These are phyloP conservation scores for Micropterix aruncella DNA, from an alignment of 2,888 invertebrate species.

Conservation along the genomic window DNA sequence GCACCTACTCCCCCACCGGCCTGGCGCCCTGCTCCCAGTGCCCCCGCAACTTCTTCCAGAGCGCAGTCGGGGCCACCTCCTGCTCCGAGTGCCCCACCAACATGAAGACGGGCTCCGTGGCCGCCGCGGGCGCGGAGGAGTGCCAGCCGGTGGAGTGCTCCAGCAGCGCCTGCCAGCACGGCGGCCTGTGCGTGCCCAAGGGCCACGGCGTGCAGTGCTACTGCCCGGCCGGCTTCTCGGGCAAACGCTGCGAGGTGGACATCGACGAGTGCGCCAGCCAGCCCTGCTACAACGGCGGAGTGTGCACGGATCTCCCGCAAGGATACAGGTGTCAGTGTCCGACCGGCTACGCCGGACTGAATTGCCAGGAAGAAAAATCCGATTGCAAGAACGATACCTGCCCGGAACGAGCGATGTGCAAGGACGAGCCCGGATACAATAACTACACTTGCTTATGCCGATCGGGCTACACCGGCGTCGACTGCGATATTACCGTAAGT, in stretches of 20 bases:
- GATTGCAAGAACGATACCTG: slow-evolving; percentile 86
- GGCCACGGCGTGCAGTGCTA: slow-evolving; percentile 83
- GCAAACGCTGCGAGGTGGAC: slow-evolving; percentile 85
- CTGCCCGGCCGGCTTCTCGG: slow-evolving; percentile 90
- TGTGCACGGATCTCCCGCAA: slow-evolving; percentile 84
- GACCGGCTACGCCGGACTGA: slow-evolving; percentile 78
- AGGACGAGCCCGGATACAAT: slow-evolving; percentile 80
- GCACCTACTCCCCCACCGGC: slow-evolving; percentile 86
- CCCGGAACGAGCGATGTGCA: slow-evolving; percentile 93
- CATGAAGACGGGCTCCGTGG: slow-evolving; percentile 71
- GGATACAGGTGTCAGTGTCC: slow-evolving; percentile 84
- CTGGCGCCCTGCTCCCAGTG: slow-evolving; percentile 88
- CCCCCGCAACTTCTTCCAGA: slow-evolving; percentile 85
- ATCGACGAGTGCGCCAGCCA: slow-evolving; percentile 90
- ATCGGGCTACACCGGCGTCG: slow-evolving; percentile 86
- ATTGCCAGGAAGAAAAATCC: slow-evolving; percentile 86
- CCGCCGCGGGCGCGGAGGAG: slow-evolving; percentile 70
- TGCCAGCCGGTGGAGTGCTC: slow-evolving; percentile 81
- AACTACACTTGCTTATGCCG: slow-evolving; percentile 89
- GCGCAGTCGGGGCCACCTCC: slow-evolving; percentile 65
- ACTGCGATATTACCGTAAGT: slow-evolving; percentile 76
- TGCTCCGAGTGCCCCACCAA: slow-evolving; percentile 87
- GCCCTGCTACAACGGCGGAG: slow-evolving; percentile 88
- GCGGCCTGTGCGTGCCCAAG: slow-evolving; percentile 80
- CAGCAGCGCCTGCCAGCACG: slow-evolving; percentile 79